phyloP scores from a whole-genome alignment of 1,140 invertebrate species.

The Neotoxoptera formosana region DNA sequence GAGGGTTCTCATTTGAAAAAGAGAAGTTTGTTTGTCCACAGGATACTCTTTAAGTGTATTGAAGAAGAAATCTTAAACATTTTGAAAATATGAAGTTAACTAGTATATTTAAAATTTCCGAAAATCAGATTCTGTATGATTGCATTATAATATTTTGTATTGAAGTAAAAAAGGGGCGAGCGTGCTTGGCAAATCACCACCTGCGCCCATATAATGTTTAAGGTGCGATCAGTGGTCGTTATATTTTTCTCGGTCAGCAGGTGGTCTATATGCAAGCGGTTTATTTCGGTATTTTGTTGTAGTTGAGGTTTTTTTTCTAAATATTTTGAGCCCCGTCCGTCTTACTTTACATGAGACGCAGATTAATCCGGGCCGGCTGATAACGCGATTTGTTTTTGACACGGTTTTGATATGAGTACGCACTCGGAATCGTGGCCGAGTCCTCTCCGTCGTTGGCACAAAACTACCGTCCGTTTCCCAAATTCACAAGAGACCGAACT shows the following conservation, averaged over 20 bases:
- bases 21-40: no score
- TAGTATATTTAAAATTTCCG: no score
- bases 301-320: not conserved
- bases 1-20: no score
- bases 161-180: no score
- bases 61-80: not conserved
- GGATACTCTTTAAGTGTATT: not conserved
- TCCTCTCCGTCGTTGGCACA: not conserved
- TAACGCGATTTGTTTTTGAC: constrained; percentile 6
- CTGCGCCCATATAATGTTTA: no score
- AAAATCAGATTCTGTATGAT: no score
- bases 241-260: not conserved
- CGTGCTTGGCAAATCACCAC: no score
- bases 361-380: not conserved
- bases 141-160: no score
- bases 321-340: not conserved
- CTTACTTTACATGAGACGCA: not conserved
- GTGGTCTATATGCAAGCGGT: not conserved
- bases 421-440: not conserved
- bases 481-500: not conserved
- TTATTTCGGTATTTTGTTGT: not conserved
- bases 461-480: not conserved
- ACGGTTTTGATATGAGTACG: not conserved
- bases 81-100: no score
- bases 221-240: not conserved